phyloP scores from a whole-genome alignment of 1,140 invertebrate genomes.

The Macrostomum lignano region DNA sequence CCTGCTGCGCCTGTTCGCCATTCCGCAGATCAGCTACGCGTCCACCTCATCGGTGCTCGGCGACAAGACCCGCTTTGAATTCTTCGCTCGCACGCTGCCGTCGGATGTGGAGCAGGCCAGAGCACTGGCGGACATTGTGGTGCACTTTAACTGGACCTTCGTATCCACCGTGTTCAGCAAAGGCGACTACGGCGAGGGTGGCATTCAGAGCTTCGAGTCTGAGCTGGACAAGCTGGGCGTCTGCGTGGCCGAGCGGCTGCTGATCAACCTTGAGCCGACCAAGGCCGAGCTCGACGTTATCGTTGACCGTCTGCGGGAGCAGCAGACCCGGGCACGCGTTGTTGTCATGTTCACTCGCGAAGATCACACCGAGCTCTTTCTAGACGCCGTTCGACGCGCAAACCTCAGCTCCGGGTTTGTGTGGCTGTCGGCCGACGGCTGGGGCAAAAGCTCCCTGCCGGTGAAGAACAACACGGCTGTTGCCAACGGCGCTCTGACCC shows the following conservation, averaged over 20 bases:
- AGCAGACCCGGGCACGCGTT: constrained; percentile 14
- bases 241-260: constrained; percentile 42
- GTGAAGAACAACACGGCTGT: constrained; percentile 37
- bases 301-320: constrained; percentile 32
- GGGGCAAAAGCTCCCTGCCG: constrained; percentile 40
- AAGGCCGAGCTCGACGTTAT: constrained; percentile 35
- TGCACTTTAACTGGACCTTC: constrained; percentile 37
- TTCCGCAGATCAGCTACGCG: constrained; percentile 41
- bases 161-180: constrained; percentile 38
- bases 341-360: constrained; percentile 42
- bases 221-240: constrained; percentile 37
- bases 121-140: constrained; percentile 39
- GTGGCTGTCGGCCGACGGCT: constrained; percentile 45
- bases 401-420: constrained; percentile 29
- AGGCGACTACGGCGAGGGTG: constrained; percentile 38
- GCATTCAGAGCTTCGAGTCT: constrained; percentile 37
- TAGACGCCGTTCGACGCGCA: constrained; percentile 25
- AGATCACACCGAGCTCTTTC: constrained; percentile 33
- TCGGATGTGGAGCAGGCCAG: constrained; percentile 41
- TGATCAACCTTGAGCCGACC: constrained; percentile 33
- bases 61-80: constrained; percentile 39
- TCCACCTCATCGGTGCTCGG: constrained; percentile 39
- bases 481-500: constrained; percentile 41
- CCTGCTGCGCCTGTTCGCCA: constrained; percentile 36
- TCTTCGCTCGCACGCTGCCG: constrained; percentile 35